Evolutionary conservation across 1,140 invertebrate genomes (phyloP), one percentile per base, ranked within the genome.

Genomic region (Armadillidium nasatum): DNA sequence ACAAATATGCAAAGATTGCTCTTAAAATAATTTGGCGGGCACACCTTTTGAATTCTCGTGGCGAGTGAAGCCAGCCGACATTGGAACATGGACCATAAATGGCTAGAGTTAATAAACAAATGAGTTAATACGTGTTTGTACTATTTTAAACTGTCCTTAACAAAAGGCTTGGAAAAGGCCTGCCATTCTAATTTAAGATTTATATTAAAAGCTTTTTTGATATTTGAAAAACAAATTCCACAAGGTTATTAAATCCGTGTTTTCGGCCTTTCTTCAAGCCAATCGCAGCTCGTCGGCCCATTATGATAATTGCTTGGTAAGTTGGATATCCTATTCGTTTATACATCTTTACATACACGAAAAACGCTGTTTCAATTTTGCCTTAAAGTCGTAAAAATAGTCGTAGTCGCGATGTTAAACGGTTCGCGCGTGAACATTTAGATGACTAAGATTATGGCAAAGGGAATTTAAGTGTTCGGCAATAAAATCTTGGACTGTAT

Each of bases 361-460:
- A 13, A 19, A 19, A 60, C 50, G 50, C 19, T 2, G 50, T 60
- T 60, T 60, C 50, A 60, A 60, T 60, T 19, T 60, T 19, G 19
- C 1, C 50, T 60, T 2, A 6, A 60, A 60, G 50, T 15, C 11
- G 11, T 60, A 60, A 60, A 60, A 60, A 60, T 3, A 60, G 50
- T 7, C 50, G 50, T 60, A 60, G 50, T 19, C 50, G 11, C 11
- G 11, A 4, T 60, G 50, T 19, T 19, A 60, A 60, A 60, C 19
- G 50, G 11, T 7, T 60, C 11, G 19, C 19, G 50, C 50, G 50
- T 60, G 50, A 60, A 19, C 11, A 15, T 60, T 60, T 60, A 15
- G 50, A 60, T 60, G 50, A 60, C 50, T 60, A 60, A 60, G 11
- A 60, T 60, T 60, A 60, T 60, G 50, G 50, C 1, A 60, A 60